Conservation (phyloP, 2,113 vertebrate species). For the Ursus arctos region DNA sequence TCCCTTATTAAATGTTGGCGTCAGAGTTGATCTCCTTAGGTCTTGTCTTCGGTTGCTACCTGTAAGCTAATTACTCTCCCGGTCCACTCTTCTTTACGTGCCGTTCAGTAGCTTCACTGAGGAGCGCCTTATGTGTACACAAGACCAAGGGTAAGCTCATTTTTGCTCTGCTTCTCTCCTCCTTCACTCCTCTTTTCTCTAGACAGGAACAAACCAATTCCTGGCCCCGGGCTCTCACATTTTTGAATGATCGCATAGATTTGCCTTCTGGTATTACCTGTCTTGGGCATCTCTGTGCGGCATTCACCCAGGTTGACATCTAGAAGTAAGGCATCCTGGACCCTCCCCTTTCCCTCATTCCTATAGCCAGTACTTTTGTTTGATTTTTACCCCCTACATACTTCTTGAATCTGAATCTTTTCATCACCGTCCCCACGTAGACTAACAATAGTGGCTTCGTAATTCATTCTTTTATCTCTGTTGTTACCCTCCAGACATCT, state of each 20-base stretch:
- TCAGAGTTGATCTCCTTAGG: background rate
- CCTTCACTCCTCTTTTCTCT: background rate
- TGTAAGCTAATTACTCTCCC: background rate
- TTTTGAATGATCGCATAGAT: background rate
- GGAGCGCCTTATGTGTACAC: background rate
- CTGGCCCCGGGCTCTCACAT: background rate
- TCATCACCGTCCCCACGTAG: background rate
- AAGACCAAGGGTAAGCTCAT: background rate
- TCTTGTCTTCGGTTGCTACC: background rate
- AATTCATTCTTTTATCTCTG: background rate
- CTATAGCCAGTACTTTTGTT: background rate
- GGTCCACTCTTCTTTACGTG: background rate
- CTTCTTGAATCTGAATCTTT: constrained; percentile 33
- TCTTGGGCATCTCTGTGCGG: background rate
- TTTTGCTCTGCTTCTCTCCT: background rate
- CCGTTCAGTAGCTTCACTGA: background rate
- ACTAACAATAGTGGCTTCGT: background rate
- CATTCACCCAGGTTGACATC: background rate
- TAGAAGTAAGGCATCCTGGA: background rate
- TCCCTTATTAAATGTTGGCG: background rate
- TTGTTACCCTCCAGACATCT: background rate
- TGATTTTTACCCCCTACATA: background rate
- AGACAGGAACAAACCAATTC: background rate
- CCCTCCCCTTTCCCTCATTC: background rate
- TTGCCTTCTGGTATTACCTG: background rate